These are phyloP conservation scores for Palythoa heliodiscus DNA, from an alignment of 92 coral and sea anemone species.

Conservation along the genomic window DNA sequence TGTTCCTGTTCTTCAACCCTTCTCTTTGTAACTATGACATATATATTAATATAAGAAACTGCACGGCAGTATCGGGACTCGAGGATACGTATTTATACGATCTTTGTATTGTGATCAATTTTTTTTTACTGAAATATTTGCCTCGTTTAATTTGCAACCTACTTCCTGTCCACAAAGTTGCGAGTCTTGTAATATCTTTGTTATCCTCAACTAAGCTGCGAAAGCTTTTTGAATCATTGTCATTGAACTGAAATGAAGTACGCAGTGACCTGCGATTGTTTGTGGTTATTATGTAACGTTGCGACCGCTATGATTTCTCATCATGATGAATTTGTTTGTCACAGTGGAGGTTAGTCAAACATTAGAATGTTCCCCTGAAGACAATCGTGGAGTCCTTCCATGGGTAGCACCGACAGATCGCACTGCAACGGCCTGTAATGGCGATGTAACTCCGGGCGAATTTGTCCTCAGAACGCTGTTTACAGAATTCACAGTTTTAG, in stretches of 20 bases:
- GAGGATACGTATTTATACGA: neutral
- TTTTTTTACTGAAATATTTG: neutral
- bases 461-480: slow-evolving; percentile 92
- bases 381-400: slow-evolving; percentile 70
- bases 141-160: neutral
- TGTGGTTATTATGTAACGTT: neutral
- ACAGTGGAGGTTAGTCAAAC: slow-evolving; percentile 63
- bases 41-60: neutral
- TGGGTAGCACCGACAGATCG: slow-evolving; percentile 83
- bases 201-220: neutral
- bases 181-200: neutral
- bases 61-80: neutral
- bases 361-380: slow-evolving; percentile 51
- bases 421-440: slow-evolving; percentile 48
- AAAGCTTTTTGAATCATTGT: neutral
- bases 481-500: slow-evolving; percentile 86
- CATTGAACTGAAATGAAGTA: slow-evolving; percentile 8
- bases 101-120: neutral
- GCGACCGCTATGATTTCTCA: neutral
- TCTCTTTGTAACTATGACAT: slow-evolving; percentile 5
- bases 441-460: slow-evolving; percentile 92
- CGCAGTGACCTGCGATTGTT: neutral
- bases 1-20: neutral
- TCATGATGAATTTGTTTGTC: slow-evolving; percentile 1
- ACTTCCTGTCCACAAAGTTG: neutral